A percentile compares a stretch with the other conserved stretches of the same genome.
Evolutionary conservation across 2,113 vertebrate genomes (phyloP).

Genomic region (Amblyornis subalaris): DNA sequence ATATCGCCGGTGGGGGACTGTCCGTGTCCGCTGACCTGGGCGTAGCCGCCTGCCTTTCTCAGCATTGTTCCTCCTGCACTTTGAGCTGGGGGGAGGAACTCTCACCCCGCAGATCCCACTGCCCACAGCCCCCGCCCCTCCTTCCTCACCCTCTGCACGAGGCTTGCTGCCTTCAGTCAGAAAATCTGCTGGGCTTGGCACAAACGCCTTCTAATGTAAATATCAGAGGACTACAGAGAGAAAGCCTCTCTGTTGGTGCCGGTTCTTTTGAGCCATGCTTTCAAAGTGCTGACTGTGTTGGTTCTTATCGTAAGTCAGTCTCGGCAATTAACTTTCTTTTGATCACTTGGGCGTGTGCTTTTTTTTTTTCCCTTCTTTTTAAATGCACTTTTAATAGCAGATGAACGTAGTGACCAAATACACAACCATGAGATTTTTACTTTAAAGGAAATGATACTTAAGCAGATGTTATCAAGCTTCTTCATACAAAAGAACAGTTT

Average conservation of each 20-base stretch:
- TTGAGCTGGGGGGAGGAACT: constrained; percentile 58
- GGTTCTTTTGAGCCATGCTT: not conserved
- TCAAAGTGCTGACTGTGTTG: constrained; percentile 46
- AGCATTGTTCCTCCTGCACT: constrained; percentile 63
- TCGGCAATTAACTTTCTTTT: constrained; percentile 52
- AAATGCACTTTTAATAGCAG: not conserved
- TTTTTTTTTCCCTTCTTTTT: not conserved
- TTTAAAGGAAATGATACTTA: not conserved
- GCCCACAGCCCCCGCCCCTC: not conserved
- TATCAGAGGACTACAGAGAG: not conserved
- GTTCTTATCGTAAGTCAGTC: constrained; percentile 42
- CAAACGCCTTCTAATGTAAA: constrained; percentile 50
- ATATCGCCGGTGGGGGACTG: not conserved
- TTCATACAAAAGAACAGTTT: not conserved
- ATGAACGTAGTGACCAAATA: not conserved
- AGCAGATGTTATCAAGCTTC: not conserved
- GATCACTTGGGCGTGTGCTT: not conserved
- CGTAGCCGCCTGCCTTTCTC: constrained; percentile 46
- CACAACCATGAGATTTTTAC: not conserved
- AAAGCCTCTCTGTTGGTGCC: not conserved
- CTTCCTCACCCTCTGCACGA: constrained; percentile 36
- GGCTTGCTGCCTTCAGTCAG: constrained; percentile 15
- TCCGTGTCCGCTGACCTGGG: constrained; percentile 44
- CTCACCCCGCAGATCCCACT: not conserved
- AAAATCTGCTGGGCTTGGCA: constrained; percentile 59